Conservation (phyloP, 2,797 vertebrate species). For the Chromobotia macracanthus region DNA sequence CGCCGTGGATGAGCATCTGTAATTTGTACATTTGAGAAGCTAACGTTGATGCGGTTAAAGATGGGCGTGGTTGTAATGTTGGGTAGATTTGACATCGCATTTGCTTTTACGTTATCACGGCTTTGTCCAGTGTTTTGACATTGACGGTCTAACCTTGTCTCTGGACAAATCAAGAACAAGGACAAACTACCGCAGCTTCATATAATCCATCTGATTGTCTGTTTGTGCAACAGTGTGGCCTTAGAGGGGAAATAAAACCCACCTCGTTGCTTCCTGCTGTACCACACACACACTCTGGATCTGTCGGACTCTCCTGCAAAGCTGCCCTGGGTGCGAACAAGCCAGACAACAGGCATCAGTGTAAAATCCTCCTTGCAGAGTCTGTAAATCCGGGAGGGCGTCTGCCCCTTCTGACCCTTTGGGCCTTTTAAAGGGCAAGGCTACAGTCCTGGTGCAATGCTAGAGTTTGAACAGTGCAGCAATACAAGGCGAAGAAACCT, state of each 20-base stretch:
- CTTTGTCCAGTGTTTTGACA: not conserved
- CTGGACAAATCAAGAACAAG: not conserved
- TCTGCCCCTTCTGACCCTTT: not conserved
- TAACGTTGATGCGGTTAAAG: constrained; percentile 44
- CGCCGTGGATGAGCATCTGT: constrained; percentile 57
- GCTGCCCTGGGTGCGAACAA: constrained; percentile 28
- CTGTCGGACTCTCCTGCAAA: constrained; percentile 37
- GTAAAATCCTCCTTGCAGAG: constrained; percentile 3
- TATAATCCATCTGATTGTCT: constrained; percentile 40
- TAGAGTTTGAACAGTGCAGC: constrained; percentile 31
- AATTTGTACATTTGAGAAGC: constrained; percentile 53
- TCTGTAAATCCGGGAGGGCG: constrained; percentile 7
- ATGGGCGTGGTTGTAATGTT: constrained; percentile 1
- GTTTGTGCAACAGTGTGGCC: constrained; percentile 62
- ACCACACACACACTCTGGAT: constrained; percentile 7
- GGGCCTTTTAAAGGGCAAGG: constrained; percentile 5
- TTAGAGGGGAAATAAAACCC: constrained; percentile 51
- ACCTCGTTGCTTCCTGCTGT: constrained; percentile 28
- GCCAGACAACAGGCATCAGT: not conserved
- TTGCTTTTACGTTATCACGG: constrained; percentile 35
- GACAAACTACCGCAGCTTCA: constrained; percentile 1
- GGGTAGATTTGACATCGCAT: constrained; percentile 29
- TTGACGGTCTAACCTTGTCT: not conserved
- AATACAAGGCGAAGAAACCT: constrained; percentile 13
- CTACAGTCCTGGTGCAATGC: constrained; percentile 13